Percentiles rank a stretch among this genome's conserved stretches.
Evolutionary conservation across 2,113 vertebrate species (phyloP).

Genomic region (Motacilla alba): DNA sequence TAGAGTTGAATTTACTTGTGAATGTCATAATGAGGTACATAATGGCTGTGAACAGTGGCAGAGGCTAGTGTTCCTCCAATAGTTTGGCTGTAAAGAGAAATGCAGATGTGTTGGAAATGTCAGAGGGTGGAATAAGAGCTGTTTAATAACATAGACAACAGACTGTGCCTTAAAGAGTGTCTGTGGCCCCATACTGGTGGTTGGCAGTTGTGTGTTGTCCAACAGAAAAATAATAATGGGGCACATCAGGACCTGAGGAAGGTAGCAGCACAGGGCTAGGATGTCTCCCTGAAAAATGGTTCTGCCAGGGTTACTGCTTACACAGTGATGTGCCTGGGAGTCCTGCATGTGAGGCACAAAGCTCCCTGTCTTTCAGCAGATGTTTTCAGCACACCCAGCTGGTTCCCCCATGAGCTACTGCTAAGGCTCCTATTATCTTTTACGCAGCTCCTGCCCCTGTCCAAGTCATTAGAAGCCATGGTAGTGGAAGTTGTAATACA

Average conservation of each 20-base stretch:
- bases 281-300: not conserved
- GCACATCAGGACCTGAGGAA: not conserved
- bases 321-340: not conserved
- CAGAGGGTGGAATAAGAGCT: not conserved
- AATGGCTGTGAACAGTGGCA: not conserved
- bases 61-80: not conserved
- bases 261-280: not conserved
- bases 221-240: not conserved
- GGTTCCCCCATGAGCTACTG: not conserved
- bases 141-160: not conserved
- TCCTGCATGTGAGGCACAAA: not conserved
- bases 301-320: not conserved
- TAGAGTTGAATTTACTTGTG: not conserved
- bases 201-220: not conserved
- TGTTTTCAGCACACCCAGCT: not conserved
- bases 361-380: not conserved
- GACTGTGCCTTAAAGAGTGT: not conserved
- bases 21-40: not conserved
- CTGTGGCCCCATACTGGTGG: not conserved
- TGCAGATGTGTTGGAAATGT: not conserved
- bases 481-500: not conserved
- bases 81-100: not conserved
- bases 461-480: not conserved
- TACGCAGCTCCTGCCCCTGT: fast-evolving
- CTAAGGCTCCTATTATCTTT: not conserved